phyloP scores from a whole-genome alignment of 2,113 vertebrate species.

The Chiloscyllium plagiosum region DNA sequence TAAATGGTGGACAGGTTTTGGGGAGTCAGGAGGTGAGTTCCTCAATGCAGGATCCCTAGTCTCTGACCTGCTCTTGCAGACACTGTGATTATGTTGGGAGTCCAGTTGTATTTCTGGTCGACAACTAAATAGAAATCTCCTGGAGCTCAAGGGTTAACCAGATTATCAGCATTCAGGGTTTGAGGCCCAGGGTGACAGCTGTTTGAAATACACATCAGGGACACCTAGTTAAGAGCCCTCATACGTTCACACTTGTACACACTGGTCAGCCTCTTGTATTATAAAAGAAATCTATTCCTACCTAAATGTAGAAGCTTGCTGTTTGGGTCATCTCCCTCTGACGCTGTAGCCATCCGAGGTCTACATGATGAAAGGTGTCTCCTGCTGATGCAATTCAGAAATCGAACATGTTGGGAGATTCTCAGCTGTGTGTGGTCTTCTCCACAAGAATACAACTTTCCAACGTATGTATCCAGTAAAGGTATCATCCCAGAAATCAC shows the following conservation, averaged over 20 bases:
- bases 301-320: background rate
- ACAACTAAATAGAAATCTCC: no score
- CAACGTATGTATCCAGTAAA: background rate
- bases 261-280: background rate
- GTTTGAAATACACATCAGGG: no score
- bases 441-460: background rate
- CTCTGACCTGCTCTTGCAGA: no score
- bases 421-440: background rate
- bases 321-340: background rate
- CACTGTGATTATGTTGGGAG: no score
- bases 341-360: background rate
- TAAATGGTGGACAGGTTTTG: no score
- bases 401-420: background rate
- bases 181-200: no score
- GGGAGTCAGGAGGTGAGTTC: no score
- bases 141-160: no score
- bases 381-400: background rate
- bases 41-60: no score
- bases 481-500: background rate
- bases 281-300: background rate
- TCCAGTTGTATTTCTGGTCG: no score
- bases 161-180: no score
- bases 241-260: background rate
- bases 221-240: background rate
- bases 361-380: background rate